phyloP scores from a whole-genome alignment of 2,888 invertebrate genomes.

The Thalpophila matura region DNA sequence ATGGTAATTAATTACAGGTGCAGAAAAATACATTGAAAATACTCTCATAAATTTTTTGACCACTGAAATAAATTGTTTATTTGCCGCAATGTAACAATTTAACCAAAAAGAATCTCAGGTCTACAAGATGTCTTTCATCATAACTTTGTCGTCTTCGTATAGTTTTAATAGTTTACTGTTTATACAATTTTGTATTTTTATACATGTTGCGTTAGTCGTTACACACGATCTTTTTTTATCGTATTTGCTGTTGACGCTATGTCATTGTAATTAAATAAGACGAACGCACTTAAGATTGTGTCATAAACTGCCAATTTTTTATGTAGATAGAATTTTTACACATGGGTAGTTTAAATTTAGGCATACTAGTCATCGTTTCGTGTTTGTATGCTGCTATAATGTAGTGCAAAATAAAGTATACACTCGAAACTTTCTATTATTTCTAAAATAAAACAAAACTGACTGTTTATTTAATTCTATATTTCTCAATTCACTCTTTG shows the following conservation, averaged over 20 bases:
- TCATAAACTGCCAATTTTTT: slow-evolving; percentile 26
- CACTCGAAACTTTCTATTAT: slow-evolving; percentile 27
- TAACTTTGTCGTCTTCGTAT: neutral
- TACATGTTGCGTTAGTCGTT: slow-evolving; percentile 14
- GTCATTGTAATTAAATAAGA: neutral
- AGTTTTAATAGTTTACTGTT: neutral
- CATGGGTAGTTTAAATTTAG: slow-evolving; percentile 52
- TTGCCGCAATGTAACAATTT: too few species aligned
- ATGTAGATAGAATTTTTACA: slow-evolving; percentile 42
- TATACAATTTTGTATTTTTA: slow-evolving; percentile 31
- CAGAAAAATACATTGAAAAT: neutral
- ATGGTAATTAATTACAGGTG: slow-evolving; percentile 5
- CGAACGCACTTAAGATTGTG: neutral
- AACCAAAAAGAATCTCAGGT: neutral
- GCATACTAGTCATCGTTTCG: slow-evolving; percentile 67
- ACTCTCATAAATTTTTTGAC: too few species aligned
- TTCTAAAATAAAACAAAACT: slow-evolving; percentile 51
- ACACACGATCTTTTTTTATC: slow-evolving; percentile 5
- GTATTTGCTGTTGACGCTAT: neutral
- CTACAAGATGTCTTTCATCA: too few species aligned
- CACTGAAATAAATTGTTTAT: too few species aligned
- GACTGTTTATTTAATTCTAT: slow-evolving; percentile 61
- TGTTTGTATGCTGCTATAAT: slow-evolving; percentile 62
- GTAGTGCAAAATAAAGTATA: slow-evolving; percentile 61
- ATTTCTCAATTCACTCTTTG: slow-evolving; percentile 75